Evolutionary conservation across 2,888 invertebrate genomes (phyloP).

Genomic region (Sarcophaga caerulescens): DNA sequence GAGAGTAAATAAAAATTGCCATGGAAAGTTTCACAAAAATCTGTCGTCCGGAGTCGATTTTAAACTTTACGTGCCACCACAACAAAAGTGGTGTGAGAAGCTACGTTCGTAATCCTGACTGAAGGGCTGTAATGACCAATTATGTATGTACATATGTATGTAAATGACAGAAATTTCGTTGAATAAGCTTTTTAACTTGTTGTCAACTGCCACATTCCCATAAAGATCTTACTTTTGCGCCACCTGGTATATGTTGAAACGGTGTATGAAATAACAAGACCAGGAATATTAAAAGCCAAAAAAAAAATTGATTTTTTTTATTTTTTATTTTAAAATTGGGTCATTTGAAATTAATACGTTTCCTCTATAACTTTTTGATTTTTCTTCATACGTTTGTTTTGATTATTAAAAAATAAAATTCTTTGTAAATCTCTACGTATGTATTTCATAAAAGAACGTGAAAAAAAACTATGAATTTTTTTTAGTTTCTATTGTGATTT

Average conservation of each 20-base stretch:
- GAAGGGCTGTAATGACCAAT: no score
- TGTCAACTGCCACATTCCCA: no score
- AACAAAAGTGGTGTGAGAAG: no score
- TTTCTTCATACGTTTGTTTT: background rate
- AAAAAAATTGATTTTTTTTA: no score
- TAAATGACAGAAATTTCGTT: background rate
- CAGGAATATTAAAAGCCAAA: no score
- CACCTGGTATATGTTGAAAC: background rate
- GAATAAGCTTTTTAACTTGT: no score
- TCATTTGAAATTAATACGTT: constrained; percentile 50
- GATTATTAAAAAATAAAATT: constrained; percentile 32
- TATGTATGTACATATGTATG: background rate
- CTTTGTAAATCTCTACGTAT: constrained; percentile 1
- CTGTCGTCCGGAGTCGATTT: no score
- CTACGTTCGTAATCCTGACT: no score
- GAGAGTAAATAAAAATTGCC: no score
- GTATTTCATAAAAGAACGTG: background rate
- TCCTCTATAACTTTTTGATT: background rate
- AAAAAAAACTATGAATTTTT: background rate
- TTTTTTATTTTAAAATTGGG: background rate
- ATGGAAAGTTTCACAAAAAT: no score
- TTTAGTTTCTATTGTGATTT: constrained; percentile 12
- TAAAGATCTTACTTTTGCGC: background rate
- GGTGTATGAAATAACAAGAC: background rate
- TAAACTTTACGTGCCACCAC: no score